Percentiles rank a stretch among this genome's conserved stretches.
Conservation (phyloP, 2,797 vertebrate genomes). For the Sebastes steindachneri region DNA sequence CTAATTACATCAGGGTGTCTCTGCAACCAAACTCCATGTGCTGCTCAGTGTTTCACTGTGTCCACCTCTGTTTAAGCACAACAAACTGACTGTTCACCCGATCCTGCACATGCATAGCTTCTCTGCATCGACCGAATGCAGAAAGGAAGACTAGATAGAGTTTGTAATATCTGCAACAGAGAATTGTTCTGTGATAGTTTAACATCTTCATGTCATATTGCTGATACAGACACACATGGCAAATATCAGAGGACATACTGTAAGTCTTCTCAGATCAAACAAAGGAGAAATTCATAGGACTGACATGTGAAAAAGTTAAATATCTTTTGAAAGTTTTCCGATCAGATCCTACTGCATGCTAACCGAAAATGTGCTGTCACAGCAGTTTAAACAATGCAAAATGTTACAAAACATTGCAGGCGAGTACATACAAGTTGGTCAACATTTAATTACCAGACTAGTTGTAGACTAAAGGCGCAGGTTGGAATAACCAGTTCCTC, state of each 20-base stretch:
- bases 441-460: not conserved
- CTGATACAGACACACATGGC: not conserved
- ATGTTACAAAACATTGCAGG: not conserved
- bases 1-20: conserved; percentile 27
- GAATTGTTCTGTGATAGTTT: not conserved
- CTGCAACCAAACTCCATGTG: not conserved
- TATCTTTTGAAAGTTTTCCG: not conserved
- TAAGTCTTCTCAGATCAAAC: not conserved
- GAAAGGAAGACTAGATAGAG: too few species aligned
- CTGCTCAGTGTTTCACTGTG: not conserved
- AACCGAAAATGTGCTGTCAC: not conserved
- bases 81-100: not conserved
- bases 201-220: not conserved
- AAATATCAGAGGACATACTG: not conserved
- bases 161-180: not conserved
- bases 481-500: not conserved
- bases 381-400: not conserved
- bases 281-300: not conserved
- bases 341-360: not conserved
- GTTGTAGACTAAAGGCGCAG: not conserved
- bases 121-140: not conserved
- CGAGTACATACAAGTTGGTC: not conserved
- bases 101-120: not conserved
- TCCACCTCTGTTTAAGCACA: not conserved
- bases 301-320: not conserved